These are phyloP conservation scores for Machimus rusticus DNA, from an alignment of 2,888 invertebrate species.

Conservation along the genomic window DNA sequence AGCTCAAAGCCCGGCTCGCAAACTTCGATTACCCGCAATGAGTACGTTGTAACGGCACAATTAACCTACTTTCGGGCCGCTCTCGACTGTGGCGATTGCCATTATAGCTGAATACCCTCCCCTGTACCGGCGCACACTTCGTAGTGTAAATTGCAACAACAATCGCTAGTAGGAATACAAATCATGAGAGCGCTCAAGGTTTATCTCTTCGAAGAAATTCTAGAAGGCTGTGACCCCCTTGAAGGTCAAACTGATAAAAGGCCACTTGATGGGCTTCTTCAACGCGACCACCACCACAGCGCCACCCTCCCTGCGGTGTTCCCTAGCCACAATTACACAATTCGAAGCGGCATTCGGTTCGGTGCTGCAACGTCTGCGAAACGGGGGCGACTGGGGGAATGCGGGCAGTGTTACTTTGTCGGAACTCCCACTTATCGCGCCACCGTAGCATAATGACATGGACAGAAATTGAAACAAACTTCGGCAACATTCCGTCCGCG, in stretches of 20 bases:
- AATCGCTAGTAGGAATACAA: neutral
- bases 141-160: neutral
- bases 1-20: neutral
- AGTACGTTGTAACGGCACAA: neutral
- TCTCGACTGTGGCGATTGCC: neutral
- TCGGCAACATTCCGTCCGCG: neutral
- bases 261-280: neutral
- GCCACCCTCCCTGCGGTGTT: neutral
- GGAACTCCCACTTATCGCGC: neutral
- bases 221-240: constrained; percentile 10
- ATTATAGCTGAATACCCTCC: neutral
- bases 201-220: neutral
- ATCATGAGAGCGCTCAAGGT: neutral
- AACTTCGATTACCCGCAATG: neutral
- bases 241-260: constrained; percentile 20
- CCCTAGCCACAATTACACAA: neutral
- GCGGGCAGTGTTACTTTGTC: neutral
- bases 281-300: neutral
- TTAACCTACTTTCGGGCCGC: neutral
- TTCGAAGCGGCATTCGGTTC: neutral
- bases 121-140: neutral
- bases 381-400: too few relatives aligned
- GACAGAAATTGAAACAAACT: constrained; percentile 1
- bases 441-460: neutral
- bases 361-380: neutral